These are phyloP conservation scores for Phenganax subtilis DNA, from an alignment of 92 coral and sea anemone genomes.

Conservation along the genomic window DNA sequence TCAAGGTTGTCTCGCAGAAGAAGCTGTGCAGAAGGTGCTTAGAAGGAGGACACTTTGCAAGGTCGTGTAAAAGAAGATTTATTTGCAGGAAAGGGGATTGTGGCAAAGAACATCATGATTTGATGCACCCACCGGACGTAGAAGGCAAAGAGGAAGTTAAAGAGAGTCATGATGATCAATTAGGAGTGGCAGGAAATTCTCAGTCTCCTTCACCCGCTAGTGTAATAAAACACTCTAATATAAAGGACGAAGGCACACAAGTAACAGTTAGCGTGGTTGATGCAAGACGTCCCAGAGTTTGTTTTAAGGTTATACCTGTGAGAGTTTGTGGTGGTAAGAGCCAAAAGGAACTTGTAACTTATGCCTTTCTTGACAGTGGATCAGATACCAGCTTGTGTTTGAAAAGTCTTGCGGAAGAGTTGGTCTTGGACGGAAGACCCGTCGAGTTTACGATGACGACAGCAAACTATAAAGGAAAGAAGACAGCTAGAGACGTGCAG, in stretches of 20 bases:
- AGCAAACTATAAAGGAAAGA: slow-evolving; percentile 42
- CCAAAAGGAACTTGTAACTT: slow-evolving; percentile 46
- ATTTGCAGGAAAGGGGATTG: slow-evolving; percentile 52
- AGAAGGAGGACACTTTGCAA: slow-evolving; percentile 53
- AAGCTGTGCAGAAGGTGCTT: slow-evolving; percentile 57
- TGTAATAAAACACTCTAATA: neutral
- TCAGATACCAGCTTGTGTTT: slow-evolving; percentile 62
- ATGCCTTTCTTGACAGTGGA: slow-evolving; percentile 61
- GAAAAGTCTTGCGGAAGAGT: slow-evolving; percentile 44
- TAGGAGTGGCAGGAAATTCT: neutral
- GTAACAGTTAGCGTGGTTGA: slow-evolving; percentile 38
- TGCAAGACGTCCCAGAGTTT: slow-evolving; percentile 54
- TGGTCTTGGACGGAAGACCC: slow-evolving; percentile 39
- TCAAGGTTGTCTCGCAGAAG: slow-evolving; percentile 49
- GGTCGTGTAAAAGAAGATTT: slow-evolving; percentile 53
- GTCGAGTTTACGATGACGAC: slow-evolving; percentile 51
- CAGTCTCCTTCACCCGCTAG: slow-evolving; percentile 8
- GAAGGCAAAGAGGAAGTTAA: neutral
- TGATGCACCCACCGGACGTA: slow-evolving; percentile 44
- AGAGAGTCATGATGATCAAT: slow-evolving; percentile 21
- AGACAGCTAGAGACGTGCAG: slow-evolving; percentile 43
- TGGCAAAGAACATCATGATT: slow-evolving; percentile 51
- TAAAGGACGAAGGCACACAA: slow-evolving; percentile 13
- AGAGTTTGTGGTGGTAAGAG: slow-evolving; percentile 44
- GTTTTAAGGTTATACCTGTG: slow-evolving; percentile 62